Base-by-base conservation (phyloP, 2,888 invertebrate genomes). In the Habrosyne pyritoides region DNA sequence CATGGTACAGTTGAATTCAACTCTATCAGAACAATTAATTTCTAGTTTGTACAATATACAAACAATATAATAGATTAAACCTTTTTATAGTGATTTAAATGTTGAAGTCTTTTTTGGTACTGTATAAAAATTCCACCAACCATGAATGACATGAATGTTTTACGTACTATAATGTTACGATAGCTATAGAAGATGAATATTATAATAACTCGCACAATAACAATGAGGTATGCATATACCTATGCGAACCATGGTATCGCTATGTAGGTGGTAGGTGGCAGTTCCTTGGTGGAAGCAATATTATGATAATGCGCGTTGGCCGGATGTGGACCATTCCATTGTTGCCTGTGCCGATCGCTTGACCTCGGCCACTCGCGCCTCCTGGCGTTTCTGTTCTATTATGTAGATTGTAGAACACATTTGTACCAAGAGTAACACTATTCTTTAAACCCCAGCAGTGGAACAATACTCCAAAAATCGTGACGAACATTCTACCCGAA, bases 291-390 rank as follows among this genome's bases (percentile, higher is more conserved):
- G 85, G 87, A 86, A 87, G 87, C 81, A 77, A 81, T 87, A 86
- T 87, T 91, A 89, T 89, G 89, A 84, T 90, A 90, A 91, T 90
- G 79, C 76, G 75, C 74, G 63, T 68, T 71, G 77, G 77, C 91
- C 91, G 91, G 92, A 92, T 91, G 88, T 83, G 77, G 86, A 84
- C 88, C 84, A 91, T 92, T 92, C 90, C 87, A 91, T 92, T 92
- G 92, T 91, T 86, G 85, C 59, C 53, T 63, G 60, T 42, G 63
- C 79, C 82, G 82, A 85, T 83, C 78, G 81, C 73, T 64, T 88
- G 91, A 89, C 92, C 92, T 91, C 92, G 50, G 28, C 18, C 42
- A 42, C 42, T 42, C 50, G 90, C 75, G 77, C 73, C 81, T 75
- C 75, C 74, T 67, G 75, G 72, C 77, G 42, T 42, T 42, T 42